Evolutionary conservation across 2,113 vertebrate species (phyloP), one percentile per base, ranked within the genome.

Genomic region (Monarcha castaneiventris): DNA sequence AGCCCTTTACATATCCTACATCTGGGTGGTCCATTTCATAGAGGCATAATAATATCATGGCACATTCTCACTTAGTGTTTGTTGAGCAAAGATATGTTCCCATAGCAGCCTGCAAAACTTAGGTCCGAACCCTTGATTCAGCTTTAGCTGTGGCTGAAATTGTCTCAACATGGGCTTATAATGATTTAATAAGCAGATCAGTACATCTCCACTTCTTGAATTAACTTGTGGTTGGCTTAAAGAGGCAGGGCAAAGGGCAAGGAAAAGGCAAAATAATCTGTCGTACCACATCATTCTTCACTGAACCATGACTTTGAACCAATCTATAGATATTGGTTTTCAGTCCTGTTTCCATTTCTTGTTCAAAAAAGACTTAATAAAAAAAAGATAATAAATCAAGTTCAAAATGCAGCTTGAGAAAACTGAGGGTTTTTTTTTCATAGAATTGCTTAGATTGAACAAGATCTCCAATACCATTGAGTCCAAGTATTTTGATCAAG

Each of bases 51-150:
- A 80, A 84, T 81, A 84, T 37, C 44, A 23, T 66, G 48, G 69
- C 51, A 74, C 20, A 46, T 67, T 71, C 51, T 96, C 33, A 29
- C 22, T 87, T 87, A 54, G 62, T 52, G 20, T 81, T 89, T 67
- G 55, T 67, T 49, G 69, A 84, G 46, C 30, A 78, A 94, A 56
- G 30, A 58, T 32, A 82, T 0, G 16, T 90, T 92, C 72, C 79
- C 87, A 86, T 67, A 93, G 83, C 86, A 95, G 94, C 85, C 79
- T 84, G 85, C 41, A 94, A 83, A 92, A 88, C 80, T 83, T 73
- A 83, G 59, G 41, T 90, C 71, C 59, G 72, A 88, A 63, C 18
- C 7, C 48, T 66, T 74, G 67, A 90, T 90, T 92, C 89, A 93
- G 72, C 51, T 88, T 93, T 64, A 92, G 67, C 79, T 96, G 67